A percentile compares a stretch with the other conserved stretches of the same genome.
Evolutionary conservation across 23 tunicate species (phyloP).

Genomic region (Halocynthia aurantium): DNA sequence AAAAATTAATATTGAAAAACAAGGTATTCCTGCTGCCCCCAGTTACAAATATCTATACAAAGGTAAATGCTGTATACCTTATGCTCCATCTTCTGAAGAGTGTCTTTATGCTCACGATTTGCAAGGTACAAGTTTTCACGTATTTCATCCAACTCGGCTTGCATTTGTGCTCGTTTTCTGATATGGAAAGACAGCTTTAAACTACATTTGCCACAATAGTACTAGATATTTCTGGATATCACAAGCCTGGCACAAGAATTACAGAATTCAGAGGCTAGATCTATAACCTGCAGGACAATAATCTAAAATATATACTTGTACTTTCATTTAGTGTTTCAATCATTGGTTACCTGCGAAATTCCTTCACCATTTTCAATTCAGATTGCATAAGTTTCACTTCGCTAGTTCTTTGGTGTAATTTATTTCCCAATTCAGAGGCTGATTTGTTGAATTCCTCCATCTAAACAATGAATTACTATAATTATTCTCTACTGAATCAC

Average conservation of each 20-base stretch:
- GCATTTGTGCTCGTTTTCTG: slow-evolving; percentile 83
- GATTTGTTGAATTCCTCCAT: slow-evolving; percentile 68
- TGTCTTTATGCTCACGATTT: slow-evolving; percentile 79
- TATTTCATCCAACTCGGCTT: slow-evolving; percentile 86
- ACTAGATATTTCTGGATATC: not conserved
- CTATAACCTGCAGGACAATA: not conserved
- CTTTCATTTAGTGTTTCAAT: too few species aligned
- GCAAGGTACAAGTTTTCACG: slow-evolving; percentile 63
- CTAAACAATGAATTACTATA: slow-evolving; percentile 15
- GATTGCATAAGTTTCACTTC: slow-evolving; percentile 93
- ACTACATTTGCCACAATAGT: not conserved
- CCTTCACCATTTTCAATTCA: slow-evolving; percentile 92
- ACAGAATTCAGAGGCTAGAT: not conserved
- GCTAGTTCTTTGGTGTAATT: slow-evolving; percentile 62
- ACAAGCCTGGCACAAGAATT: not conserved
- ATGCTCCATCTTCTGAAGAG: slow-evolving; percentile 93
- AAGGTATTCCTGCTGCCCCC: not conserved
- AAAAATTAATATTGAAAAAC: not conserved
- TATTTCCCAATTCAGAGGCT: slow-evolving; percentile 41
- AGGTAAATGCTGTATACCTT: slow-evolving; percentile 21
- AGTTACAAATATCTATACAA: not conserved
- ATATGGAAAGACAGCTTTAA: not conserved
- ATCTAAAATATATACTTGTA: too few species aligned
- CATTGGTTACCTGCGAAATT: slow-evolving; percentile 51
- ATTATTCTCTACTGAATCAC: not conserved